phyloP scores from a whole-genome alignment of 1,140 invertebrate species.

The Brachystomella parvula region DNA sequence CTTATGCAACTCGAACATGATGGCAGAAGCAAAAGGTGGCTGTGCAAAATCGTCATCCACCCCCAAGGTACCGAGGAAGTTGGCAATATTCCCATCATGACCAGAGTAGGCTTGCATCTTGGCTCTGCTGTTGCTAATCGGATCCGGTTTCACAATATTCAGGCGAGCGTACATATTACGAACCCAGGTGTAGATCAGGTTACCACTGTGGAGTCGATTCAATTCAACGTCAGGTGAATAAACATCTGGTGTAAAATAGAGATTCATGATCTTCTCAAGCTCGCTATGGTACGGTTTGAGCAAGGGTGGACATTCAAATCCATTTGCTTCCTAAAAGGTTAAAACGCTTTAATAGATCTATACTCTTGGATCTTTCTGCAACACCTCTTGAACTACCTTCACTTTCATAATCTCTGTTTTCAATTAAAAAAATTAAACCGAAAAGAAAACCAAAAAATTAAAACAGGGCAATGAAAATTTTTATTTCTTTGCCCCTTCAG shows the following conservation, averaged over 20 bases:
- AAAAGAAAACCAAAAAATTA: too few relatives aligned
- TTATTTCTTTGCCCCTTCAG: too few relatives aligned
- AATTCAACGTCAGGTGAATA: neutral
- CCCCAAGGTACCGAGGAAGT: constrained; percentile 60
- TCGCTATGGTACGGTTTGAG: neutral
- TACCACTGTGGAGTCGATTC: neutral
- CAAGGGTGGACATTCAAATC: neutral
- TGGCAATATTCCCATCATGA: constrained; percentile 73
- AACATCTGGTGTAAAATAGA: neutral
- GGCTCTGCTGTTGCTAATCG: constrained; percentile 43
- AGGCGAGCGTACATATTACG: neutral
- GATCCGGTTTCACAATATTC: neutral
- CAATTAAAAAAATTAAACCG: too few relatives aligned
- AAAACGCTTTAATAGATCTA: too few relatives aligned
- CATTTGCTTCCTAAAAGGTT: neutral
- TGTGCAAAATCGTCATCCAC: constrained; percentile 58
- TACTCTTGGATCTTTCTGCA: too few relatives aligned
- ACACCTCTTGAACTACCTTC: too few relatives aligned
- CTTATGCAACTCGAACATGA: constrained; percentile 63
- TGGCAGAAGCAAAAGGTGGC: constrained; percentile 61
- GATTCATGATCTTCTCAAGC: neutral
- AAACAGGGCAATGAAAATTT: too few relatives aligned
- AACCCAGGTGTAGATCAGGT: neutral
- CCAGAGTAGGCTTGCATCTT: constrained; percentile 67
- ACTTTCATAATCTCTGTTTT: too few relatives aligned